A percentile compares a stretch with the other conserved stretches of the same genome.
phyloP scores from a whole-genome alignment of 2,113 vertebrate genomes.

The Scophthalmus maximus region DNA sequence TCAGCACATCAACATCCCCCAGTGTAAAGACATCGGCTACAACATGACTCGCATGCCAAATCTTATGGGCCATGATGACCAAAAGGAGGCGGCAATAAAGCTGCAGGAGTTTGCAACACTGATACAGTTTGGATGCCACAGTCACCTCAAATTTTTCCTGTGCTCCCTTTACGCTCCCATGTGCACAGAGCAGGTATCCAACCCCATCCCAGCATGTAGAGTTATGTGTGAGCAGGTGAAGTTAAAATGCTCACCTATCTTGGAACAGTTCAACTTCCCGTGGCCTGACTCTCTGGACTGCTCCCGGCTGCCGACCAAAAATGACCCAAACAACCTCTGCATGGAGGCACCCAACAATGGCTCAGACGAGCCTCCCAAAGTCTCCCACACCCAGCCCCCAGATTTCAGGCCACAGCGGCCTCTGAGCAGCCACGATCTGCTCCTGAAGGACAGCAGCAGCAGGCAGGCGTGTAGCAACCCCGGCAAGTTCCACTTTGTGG shows the following conservation, averaged over 20 bases:
- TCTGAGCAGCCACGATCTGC: slow-evolving; percentile 83
- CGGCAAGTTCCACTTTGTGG: slow-evolving; percentile 96
- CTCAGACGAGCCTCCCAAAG: slow-evolving; percentile 88
- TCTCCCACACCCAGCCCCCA: slow-evolving; percentile 89
- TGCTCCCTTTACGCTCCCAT: slow-evolving; percentile 97
- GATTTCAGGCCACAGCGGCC: slow-evolving; percentile 89
- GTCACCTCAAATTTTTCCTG: slow-evolving; percentile 95
- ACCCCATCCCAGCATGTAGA: slow-evolving; percentile 94
- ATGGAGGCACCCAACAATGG: slow-evolving; percentile 98
- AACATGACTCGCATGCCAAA: slow-evolving; percentile 97
- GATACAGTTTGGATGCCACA: slow-evolving; percentile 91
- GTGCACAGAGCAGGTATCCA: slow-evolving; percentile 98
- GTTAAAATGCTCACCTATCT: slow-evolving; percentile 92
- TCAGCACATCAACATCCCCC: slow-evolving; percentile 93
- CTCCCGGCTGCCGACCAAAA: slow-evolving; percentile 93
- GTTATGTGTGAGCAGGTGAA: slow-evolving; percentile 98
- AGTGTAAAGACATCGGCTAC: slow-evolving; percentile 98
- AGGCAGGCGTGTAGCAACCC: slow-evolving; percentile 88
- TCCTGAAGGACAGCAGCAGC: slow-evolving; percentile 81
- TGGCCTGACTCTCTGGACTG: slow-evolving; percentile 97
- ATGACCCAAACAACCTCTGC: slow-evolving; percentile 96
- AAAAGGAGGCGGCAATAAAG: slow-evolving; percentile 90
- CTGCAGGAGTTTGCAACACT: slow-evolving; percentile 93
- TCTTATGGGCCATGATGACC: slow-evolving; percentile 91
- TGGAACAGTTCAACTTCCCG: slow-evolving; percentile 94